Evolutionary conservation across 2,888 invertebrate genomes (phyloP).

Genomic region (Phasia obesa): DNA sequence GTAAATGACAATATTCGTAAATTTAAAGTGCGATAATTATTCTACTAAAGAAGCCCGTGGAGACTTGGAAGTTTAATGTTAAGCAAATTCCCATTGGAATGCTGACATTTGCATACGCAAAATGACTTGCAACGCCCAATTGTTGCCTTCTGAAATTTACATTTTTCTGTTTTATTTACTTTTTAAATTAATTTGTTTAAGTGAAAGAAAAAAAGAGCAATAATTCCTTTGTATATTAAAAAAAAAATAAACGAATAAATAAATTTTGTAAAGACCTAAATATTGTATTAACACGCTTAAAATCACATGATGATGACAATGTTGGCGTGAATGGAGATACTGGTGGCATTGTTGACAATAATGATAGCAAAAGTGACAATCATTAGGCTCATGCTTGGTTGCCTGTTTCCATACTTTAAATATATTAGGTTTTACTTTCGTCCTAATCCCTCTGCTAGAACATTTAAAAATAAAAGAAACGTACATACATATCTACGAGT

Average conservation of each 20-base stretch:
- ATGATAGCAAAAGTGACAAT: conserved; percentile 11
- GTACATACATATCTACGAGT: too few species aligned
- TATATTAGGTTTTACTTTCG: neutral
- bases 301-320: neutral
- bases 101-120: conserved; percentile 16
- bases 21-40: neutral
- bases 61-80: conserved; percentile 3
- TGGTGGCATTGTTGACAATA: conserved; percentile 5
- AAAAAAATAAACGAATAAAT: neutral
- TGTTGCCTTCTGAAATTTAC: neutral
- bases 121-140: conserved; percentile 15
- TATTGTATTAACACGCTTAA: neutral
- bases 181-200: conserved; percentile 15
- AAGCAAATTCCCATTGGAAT: conserved; percentile 27
- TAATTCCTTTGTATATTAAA: conserved; percentile 34
- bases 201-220: conserved; percentile 21
- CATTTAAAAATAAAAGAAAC: neutral
- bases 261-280: neutral
- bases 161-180: neutral
- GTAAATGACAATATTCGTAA: too few species aligned
- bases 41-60: conserved; percentile 30
- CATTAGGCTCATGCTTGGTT: conserved; percentile 2
- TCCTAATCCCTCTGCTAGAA: neutral
- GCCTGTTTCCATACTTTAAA: neutral
- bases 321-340: neutral